Percentiles rank a stretch among this genome's conserved stretches.
These are phyloP conservation scores for Aromia moschata DNA, from an alignment of 2,888 invertebrate species.

Conservation along the genomic window DNA sequence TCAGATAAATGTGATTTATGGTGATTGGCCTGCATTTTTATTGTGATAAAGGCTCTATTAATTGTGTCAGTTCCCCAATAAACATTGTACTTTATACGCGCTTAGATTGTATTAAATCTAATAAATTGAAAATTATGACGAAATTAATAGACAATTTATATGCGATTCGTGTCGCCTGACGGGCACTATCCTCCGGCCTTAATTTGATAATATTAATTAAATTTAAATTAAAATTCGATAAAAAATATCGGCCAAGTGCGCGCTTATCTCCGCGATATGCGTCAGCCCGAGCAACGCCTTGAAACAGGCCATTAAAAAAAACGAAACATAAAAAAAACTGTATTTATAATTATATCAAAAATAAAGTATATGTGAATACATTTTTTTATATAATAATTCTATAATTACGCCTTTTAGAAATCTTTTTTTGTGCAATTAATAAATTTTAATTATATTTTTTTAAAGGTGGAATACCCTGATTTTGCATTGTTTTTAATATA, in stretches of 20 bases:
- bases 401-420: too few species aligned
- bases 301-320: too few species aligned
- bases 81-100: conserved; percentile 44
- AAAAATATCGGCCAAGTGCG: conserved; percentile 4
- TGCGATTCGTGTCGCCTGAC: conserved; percentile 18
- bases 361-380: too few species aligned
- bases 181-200: conserved; percentile 8
- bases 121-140: conserved; percentile 31
- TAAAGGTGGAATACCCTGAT: too few species aligned
- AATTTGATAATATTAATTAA: conserved; percentile 29
- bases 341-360: too few species aligned
- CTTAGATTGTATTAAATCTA: conserved; percentile 16
- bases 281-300: too few species aligned
- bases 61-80: conserved; percentile 49
- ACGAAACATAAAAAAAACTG: too few species aligned
- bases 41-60: conserved; percentile 47
- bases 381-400: too few species aligned
- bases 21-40: conserved; percentile 42
- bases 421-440: too few species aligned
- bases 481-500: too few species aligned
- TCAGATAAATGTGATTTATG: conserved; percentile 52
- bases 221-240: conserved; percentile 28
- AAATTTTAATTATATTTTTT: too few species aligned
- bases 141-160: conserved; percentile 30
- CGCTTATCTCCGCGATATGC: neutral